Conservation (phyloP, 2,797 vertebrate genomes). For the Enteromius paludinosus region DNA sequence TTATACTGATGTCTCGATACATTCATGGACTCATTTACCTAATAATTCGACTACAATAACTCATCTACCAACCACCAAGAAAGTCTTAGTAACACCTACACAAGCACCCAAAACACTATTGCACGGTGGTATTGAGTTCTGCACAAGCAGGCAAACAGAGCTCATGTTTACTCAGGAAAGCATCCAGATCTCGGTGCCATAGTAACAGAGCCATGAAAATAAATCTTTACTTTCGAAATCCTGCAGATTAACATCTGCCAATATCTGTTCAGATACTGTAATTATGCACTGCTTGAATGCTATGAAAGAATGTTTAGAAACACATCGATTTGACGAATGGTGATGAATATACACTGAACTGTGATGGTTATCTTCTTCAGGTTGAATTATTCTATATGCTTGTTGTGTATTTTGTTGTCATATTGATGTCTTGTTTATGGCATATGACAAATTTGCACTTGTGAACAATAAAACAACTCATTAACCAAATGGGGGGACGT, state of each 20-base stretch:
- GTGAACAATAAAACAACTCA: neutral
- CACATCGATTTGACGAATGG: too few species aligned
- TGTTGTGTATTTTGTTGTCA: neutral
- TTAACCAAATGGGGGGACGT: too few species aligned
- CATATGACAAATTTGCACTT: neutral
- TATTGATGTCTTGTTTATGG: neutral
- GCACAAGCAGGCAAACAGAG: neutral
- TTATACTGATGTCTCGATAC: conserved; percentile 33
- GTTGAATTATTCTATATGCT: neutral
- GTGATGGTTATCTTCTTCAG: neutral
- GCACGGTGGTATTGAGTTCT: neutral
- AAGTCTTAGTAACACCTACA: neutral
- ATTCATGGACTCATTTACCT: conserved; percentile 15
- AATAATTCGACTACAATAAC: conserved; percentile 27
- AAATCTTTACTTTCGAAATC: neutral
- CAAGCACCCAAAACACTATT: neutral
- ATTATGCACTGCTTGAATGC: neutral
- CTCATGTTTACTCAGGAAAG: neutral
- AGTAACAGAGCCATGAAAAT: conserved; percentile 11
- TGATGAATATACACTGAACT: neutral
- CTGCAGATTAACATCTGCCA: conserved; percentile 5
- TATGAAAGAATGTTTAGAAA: neutral
- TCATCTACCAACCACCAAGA: neutral
- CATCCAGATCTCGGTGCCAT: neutral
- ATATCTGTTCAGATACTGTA: neutral